A percentile compares a stretch with the other conserved stretches of the same genome.
phyloP scores from a whole-genome alignment of 2,113 vertebrate species.

The Seriola quinqueradiata region DNA sequence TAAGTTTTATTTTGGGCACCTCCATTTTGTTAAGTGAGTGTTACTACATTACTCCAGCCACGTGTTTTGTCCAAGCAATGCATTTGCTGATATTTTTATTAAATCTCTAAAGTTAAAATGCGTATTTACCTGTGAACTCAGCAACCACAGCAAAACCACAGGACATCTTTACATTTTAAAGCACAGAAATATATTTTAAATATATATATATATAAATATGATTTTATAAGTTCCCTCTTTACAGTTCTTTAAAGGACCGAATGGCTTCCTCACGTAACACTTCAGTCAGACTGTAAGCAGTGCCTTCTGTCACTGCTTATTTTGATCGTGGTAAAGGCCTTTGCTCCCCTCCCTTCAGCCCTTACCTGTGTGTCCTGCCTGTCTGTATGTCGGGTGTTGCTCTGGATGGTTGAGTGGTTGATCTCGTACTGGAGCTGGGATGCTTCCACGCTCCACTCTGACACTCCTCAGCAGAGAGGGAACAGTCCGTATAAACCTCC shows the following conservation, averaged over 20 bases:
- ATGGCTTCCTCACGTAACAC: not conserved
- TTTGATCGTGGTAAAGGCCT: not conserved
- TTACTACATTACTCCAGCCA: not conserved
- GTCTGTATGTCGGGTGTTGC: constrained; percentile 6
- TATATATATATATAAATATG: no score
- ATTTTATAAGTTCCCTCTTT: not conserved
- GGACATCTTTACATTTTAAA: not conserved
- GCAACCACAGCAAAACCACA: not conserved
- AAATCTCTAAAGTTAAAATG: not conserved
- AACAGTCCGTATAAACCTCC: constrained; percentile 69
- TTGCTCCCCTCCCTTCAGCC: not conserved
- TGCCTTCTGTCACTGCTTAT: not conserved
- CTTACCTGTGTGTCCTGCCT: constrained; percentile 67
- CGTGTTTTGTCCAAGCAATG: not conserved
- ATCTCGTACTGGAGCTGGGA: constrained; percentile 46
- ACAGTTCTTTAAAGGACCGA: not conserved
- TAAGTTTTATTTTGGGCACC: not conserved
- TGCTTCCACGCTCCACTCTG: constrained; percentile 53
- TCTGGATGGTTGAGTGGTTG: constrained; percentile 28
- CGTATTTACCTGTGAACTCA: not conserved
- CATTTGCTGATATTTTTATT: no score
- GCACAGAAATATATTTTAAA: not conserved
- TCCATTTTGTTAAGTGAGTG: not conserved
- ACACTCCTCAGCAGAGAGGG: constrained; percentile 53
- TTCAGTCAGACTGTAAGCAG: not conserved